Conservation (phyloP, 1,140 invertebrate genomes). For the Araneus ventricosus region DNA sequence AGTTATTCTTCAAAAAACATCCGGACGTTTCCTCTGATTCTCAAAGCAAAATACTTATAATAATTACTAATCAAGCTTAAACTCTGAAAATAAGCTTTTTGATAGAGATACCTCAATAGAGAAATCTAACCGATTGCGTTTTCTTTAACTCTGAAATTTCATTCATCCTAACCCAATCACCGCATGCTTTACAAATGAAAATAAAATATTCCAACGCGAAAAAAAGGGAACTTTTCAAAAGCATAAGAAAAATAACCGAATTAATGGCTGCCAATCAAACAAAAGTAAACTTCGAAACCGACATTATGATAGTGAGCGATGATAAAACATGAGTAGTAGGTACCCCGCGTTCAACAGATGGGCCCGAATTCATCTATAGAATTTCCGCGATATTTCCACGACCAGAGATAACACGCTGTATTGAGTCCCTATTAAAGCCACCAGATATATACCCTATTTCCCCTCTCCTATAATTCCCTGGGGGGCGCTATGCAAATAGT, state of each 20-base stretch:
- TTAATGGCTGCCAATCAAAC: slow-evolving; percentile 62
- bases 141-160: neutral
- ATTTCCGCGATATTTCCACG: slow-evolving; percentile 62
- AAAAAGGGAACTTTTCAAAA: neutral
- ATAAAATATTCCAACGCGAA: neutral
- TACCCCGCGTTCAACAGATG: slow-evolving; percentile 69
- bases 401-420: slow-evolving; percentile 73
- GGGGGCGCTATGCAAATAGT: slow-evolving; percentile 73
- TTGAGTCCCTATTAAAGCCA: slow-evolving; percentile 75
- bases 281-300: slow-evolving; percentile 68
- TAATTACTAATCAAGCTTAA: too few relatives aligned
- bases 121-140: too few relatives aligned
- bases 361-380: slow-evolving; percentile 63
- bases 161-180: neutral
- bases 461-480: slow-evolving; percentile 48
- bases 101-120: too few relatives aligned
- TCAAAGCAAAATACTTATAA: too few relatives aligned
- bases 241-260: slow-evolving; percentile 7
- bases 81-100: too few relatives aligned
- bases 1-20: too few relatives aligned
- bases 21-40: too few relatives aligned
- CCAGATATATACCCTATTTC: slow-evolving; percentile 69
- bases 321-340: slow-evolving; percentile 68
- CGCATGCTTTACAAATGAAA: neutral
- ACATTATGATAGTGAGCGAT: slow-evolving; percentile 58